Base-by-base conservation (phyloP, 2,888 invertebrate genomes). In the Minunthozetes semirufus region DNA sequence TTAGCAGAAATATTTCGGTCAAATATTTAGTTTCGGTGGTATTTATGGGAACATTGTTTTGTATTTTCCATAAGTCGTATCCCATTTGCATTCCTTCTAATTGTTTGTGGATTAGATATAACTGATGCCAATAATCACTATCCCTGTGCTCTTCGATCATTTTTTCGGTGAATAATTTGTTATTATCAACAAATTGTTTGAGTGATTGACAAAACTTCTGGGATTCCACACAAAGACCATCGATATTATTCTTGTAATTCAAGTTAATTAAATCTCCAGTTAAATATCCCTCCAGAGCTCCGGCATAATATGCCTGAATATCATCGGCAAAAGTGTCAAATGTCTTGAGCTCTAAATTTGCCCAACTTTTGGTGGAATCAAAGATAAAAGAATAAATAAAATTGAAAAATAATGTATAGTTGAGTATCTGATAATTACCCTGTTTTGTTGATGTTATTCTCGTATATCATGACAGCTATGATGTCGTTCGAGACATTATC, bases 281-380 rank as follows among this genome's bases (percentile, higher is more conserved):
- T 3, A 93, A 82, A 27, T 89, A 88, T 0, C 93, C 94, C 83
- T 94, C 94, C 0, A 91, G 86, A 56, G 91, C 85, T 6, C 94
- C 94, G 1, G 93, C 93, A 0, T 91, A 89, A 82, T 89, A 92
- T 0, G 93, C 92, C 84, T 94, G 94, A 56, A 90, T 87, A 80
- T 87, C 87, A 82, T 93, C 92, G 0, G 89, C 87, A 82, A 88
- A 91, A 5, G 86, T 42, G 56, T 61, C 33, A 38, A 19, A 66
- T 6, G 63, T 38, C 9, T n/a, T 4, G 6, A 66, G 33, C 38
- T 66, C 63, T 66, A 66, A n/a, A 66, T 66, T 66, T 1, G 63
- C 63, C 63, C 63, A 66, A 66, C 63, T 66, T 27, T 61, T 42
- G 19, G 5, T n/a, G 19, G 13, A 48, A 48, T 48, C 4, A 48